phyloP scores from a whole-genome alignment of 2,888 invertebrate genomes.

The Acrobeloides nanus region DNA sequence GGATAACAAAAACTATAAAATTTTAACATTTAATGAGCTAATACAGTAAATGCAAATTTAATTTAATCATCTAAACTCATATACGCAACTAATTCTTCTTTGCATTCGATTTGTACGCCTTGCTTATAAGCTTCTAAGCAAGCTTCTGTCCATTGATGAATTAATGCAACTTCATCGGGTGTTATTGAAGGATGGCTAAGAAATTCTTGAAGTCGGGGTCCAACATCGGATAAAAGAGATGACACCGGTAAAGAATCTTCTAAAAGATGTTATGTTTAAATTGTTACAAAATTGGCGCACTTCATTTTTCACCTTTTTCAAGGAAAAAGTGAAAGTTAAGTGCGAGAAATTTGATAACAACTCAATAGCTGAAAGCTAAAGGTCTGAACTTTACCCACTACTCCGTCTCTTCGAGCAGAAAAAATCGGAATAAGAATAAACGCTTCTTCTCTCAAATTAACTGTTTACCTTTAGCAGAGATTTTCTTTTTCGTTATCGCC shows the following conservation, averaged over 20 bases:
- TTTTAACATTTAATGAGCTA: slow-evolving; percentile 1
- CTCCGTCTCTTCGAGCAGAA: slow-evolving; percentile 1
- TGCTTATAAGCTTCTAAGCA: slow-evolving; percentile 14
- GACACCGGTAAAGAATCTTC: not conserved
- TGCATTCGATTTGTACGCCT: slow-evolving; percentile 18
- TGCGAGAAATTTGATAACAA: not conserved
- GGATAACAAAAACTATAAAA: slow-evolving; percentile 4
- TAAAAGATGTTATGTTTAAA: not conserved
- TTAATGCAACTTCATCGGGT: slow-evolving; percentile 10
- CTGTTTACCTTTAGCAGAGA: too few relatives aligned
- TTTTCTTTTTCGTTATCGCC: not conserved
- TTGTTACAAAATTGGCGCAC: slow-evolving; percentile 1
- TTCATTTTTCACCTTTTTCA: too few relatives aligned
- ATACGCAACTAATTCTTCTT: slow-evolving; percentile 20
- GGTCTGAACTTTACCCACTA: not conserved
- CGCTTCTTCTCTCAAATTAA: not conserved
- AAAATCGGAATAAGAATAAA: not conserved
- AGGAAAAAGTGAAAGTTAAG: slow-evolving; percentile 1
- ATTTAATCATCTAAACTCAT: slow-evolving; percentile 33
- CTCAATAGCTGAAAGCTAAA: not conserved
- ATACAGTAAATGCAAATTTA: slow-evolving; percentile 36
- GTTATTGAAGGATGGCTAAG: slow-evolving; percentile 5
- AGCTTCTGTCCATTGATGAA: slow-evolving; percentile 9
- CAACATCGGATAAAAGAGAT: slow-evolving; percentile 4
- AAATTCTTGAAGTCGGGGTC: slow-evolving; percentile 5